Evolutionary conservation across 2,888 invertebrate species (phyloP).

Genomic region (Archaeoteleia sp.): DNA sequence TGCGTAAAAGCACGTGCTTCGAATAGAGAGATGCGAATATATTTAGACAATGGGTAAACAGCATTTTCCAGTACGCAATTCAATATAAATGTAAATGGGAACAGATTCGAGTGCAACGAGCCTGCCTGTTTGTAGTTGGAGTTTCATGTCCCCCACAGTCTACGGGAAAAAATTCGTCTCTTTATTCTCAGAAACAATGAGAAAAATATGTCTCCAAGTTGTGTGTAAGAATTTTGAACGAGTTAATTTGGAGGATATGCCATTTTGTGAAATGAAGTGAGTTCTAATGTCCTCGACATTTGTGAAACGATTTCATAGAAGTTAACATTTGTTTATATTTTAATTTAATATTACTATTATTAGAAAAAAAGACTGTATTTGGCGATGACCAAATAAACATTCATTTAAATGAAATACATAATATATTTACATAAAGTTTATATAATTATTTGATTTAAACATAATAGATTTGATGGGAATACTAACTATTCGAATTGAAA

Average conservation of each 20-base stretch:
- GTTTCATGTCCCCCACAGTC: slow-evolving; percentile 24
- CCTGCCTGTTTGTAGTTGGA: slow-evolving; percentile 39
- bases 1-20: slow-evolving; percentile 47
- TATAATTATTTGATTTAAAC: too few relatives aligned
- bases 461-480: too few relatives aligned
- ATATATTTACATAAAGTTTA: too few relatives aligned
- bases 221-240: slow-evolving; percentile 21
- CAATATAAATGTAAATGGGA: slow-evolving; percentile 75
- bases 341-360: too few relatives aligned
- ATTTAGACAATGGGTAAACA: slow-evolving; percentile 64
- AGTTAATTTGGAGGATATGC: slow-evolving; percentile 50
- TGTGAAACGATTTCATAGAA: too few relatives aligned
- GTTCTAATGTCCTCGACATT: too few relatives aligned
- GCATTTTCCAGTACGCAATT: slow-evolving; percentile 57
- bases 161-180: slow-evolving; percentile 36
- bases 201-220: slow-evolving; percentile 14
- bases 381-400: too few relatives aligned
- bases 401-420: too few relatives aligned
- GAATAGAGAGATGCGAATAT: slow-evolving; percentile 68
- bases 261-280: too few relatives aligned
- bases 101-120: slow-evolving; percentile 69
- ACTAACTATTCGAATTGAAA: too few relatives aligned
- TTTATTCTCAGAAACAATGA: slow-evolving; percentile 34
- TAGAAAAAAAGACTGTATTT: too few relatives aligned
- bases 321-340: too few relatives aligned